Base-by-base conservation (phyloP, 2,888 invertebrate genomes). In the Drosophila subquinaria region DNA sequence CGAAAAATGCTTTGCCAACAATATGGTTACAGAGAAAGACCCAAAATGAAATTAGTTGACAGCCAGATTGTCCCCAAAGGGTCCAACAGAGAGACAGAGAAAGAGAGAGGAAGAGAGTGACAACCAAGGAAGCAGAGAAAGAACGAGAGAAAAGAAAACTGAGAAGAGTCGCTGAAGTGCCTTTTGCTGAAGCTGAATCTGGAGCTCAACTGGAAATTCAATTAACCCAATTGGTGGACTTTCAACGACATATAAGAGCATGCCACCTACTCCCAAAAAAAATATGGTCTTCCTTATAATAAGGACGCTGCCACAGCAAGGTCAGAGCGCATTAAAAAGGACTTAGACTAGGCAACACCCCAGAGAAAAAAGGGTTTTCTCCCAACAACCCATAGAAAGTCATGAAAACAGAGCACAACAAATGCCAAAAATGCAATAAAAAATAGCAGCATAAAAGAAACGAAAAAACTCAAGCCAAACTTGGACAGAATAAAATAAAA, bases 31-130 rank as follows among this genome's bases (percentile, higher is more conserved):
- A 38, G 51, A 50, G 38, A 45, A 60, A 53, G 43, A 35, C 59
- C 67, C 64, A 27, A 83, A 88, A 83, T 81, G 63, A 87, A 87
- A 87, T 86, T 82, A 86, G 82, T 75, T 86, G 82, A 69, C 81
- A 81, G 70, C 74, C 72, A 73, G 78, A 71, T 87, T 76, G 65
- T 71, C 50, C 53, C 63, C 62, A 52, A 66, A 51, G 40, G 47
- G 51, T 43, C 42, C 23, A 9, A 30, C 33, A 40, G 30, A 27
- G 20, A 10, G 13, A 42, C 8, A 38, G 10, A 5, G 15, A 15
- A 11, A 30, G 9, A 15, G 27, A 40, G 15, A 10, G 0, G 3
- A 8, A n/a, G 13, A 52, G 15, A 23, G 8, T 4, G 15, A 40
- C 10, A 52, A 5, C 3, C 11, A 20, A 13, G n/a, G 4, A 33